Evolutionary conservation across 2,113 vertebrate genomes (phyloP), one percentile per base, ranked within the genome.

Genomic region (Misgurnus anguillicaudatus): DNA sequence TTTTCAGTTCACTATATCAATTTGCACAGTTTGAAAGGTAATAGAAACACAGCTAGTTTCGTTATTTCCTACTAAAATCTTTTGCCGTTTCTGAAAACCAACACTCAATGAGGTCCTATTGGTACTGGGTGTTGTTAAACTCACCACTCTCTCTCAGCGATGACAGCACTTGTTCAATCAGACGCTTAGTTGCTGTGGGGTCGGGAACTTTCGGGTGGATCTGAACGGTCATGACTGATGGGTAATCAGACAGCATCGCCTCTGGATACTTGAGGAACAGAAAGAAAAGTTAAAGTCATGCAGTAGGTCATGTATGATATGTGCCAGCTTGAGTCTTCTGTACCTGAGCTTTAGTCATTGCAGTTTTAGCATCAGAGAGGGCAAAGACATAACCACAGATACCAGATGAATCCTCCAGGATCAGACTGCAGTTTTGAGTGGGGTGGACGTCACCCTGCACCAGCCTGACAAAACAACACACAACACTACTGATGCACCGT

Each of bases 341-440:
- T 87, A 97, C 94, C 94, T 96, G 94, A 84, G 93, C 93, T 82
- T 94, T 95, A 77, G 91, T 93, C 83, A 95, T 94, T 68, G 95
- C 96, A 31, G 93, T 91, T 65, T 94, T 94, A 80, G 94, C 95
- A 75, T 99, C 91, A 4, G 90, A 93, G 0, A 97, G 95, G 8
- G 95, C 98, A 78, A 98, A 84, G 3, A 95, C 95, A 75, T 95
- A 99, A 2, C 98, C 98, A 87, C 97, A 98, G 80, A 98, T 87
- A 16, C 96, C 95, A 21, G 91, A 85, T 48, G 96, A 95, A 85
- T 99, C 97, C 90, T 99, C 97, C 76, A 99, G 84, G 13, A 98
- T 92, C 0, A 97, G 93, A 75, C 94, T 95, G 80, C 96, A 97
- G 84, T 93, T 92, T 77, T 95, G 90, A 55, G 95, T 96, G 31